These are phyloP conservation scores for Hiodon alosoides DNA, from an alignment of 2,113 vertebrate genomes.

Conservation along the genomic window DNA sequence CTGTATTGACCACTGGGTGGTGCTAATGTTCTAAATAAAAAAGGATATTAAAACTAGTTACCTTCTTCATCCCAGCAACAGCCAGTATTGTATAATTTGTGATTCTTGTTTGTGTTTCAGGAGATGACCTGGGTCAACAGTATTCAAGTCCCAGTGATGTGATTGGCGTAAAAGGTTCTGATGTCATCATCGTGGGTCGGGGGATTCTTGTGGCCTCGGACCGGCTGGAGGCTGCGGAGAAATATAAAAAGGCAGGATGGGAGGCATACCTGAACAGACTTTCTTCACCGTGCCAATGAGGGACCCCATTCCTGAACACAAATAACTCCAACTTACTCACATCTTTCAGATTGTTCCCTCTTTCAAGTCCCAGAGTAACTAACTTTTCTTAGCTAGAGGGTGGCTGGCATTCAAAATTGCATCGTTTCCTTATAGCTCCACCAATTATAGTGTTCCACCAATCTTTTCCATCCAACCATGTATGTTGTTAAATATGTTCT, in stretches of 20 bases:
- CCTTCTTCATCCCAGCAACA: too few species aligned
- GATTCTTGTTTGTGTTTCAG: constrained; percentile 49
- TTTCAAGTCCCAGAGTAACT: too few species aligned
- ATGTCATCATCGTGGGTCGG: constrained; percentile 90
- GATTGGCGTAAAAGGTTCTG: constrained; percentile 72
- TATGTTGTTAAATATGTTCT: too few species aligned
- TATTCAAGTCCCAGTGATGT: constrained; percentile 81
- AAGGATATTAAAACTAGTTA: too few species aligned
- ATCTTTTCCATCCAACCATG: too few species aligned
- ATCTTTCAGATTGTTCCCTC: too few species aligned
- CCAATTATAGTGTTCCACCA: too few species aligned
- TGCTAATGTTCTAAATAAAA: constrained; percentile 14
- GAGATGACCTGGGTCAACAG: constrained; percentile 82
- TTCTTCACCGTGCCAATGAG: not conserved
- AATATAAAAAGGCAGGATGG: constrained; percentile 82
- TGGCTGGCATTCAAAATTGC: too few species aligned
- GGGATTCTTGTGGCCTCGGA: constrained; percentile 74
- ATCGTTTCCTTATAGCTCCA: too few species aligned
- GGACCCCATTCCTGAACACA: not conserved
- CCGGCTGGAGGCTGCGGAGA: constrained; percentile 67
- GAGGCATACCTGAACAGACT: constrained; percentile 74
- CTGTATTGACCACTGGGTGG: constrained; percentile 28
- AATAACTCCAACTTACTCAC: not conserved
- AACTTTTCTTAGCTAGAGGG: too few species aligned
- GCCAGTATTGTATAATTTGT: not conserved